These are phyloP conservation scores for Rhopalosiphum nymphaeae DNA, from an alignment of 2,888 invertebrate species.

Conservation along the genomic window DNA sequence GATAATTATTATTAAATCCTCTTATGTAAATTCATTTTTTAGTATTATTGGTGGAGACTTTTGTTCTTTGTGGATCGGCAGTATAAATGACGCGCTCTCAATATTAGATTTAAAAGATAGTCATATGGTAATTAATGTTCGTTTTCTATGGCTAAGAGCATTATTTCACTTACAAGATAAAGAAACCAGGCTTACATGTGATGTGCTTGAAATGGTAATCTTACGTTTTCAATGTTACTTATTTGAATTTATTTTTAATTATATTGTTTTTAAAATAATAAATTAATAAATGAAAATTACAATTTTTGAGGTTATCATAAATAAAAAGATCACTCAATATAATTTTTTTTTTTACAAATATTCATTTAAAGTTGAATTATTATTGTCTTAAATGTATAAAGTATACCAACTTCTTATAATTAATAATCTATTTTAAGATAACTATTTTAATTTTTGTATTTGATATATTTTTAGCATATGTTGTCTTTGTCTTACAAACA, in stretches of 20 bases:
- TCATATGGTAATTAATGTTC: conserved; percentile 66
- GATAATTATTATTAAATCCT: conserved; percentile 8
- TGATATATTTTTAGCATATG: too few relatives aligned
- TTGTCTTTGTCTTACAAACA: too few relatives aligned
- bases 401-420: not conserved
- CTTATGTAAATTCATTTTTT: conserved; percentile 29
- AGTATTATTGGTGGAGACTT: conserved; percentile 68
- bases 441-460: not conserved
- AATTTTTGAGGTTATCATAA: not conserved
- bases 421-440: not conserved
- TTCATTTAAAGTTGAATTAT: not conserved
- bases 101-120: conserved; percentile 65
- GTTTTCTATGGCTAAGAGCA: conserved; percentile 67
- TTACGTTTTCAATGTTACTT: not conserved
- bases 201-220: conserved; percentile 62
- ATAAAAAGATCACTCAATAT: not conserved
- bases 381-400: not conserved
- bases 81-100: conserved; percentile 65
- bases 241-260: not conserved
- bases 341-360: not conserved
- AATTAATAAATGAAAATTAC: not conserved
- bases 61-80: conserved; percentile 67
- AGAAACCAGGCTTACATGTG: conserved; percentile 66
- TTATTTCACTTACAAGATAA: conserved; percentile 67
- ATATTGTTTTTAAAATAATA: not conserved